Evolutionary conservation across 1,140 invertebrate genomes (phyloP), one percentile per base, ranked within the genome.

Genomic region (Archivesica marissinica): DNA sequence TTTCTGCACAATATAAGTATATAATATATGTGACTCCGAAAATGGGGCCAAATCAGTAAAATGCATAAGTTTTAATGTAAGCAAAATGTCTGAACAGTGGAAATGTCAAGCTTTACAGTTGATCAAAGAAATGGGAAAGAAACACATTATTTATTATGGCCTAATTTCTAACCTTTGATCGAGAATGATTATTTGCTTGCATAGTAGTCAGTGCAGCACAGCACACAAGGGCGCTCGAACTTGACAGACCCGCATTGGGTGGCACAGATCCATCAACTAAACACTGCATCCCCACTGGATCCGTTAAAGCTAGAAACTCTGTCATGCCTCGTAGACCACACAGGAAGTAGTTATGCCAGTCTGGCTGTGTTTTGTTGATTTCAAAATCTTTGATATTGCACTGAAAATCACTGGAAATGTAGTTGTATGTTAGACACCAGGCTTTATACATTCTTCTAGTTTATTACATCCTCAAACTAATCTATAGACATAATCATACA

Each of bases 161-260:
- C n/a, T n/a, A n/a, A n/a, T n/a, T n/a, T n/a, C 74, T 64, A 76
- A 94, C 94, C 92, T 93, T 93, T 28, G 89, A 77, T 54, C 92
- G 70, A 25, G 86, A 85, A 68, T 88, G 83, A 0, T 80, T 88
- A 94, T 97, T 96, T n/a, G 96, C 95, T 88, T 96, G 94, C n/a
- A 96, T 94, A 47, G 96, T 96, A n/a, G 97, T 95, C 25, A 99
- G 93, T 39, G 97, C 96, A 13, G 98, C 96, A 56, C 98, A 97
- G 91, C 98, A 98, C 2, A 99, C 99, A 47, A 99, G 94, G 25
- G 99, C 99, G 94, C 98, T 99, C 1, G 99, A 99, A 93, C 98
- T 99, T 0, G 98, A 99, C 9, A 99, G 95, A 7, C 99, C 99
- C 38, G 99, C 97, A 90, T 97, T 97, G 13, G 96, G 96, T 1